Percentiles rank a stretch among this genome's conserved stretches.
These are phyloP conservation scores for Acrossocheilus fasciatus DNA, from an alignment of 2,797 vertebrate species.

Conservation along the genomic window DNA sequence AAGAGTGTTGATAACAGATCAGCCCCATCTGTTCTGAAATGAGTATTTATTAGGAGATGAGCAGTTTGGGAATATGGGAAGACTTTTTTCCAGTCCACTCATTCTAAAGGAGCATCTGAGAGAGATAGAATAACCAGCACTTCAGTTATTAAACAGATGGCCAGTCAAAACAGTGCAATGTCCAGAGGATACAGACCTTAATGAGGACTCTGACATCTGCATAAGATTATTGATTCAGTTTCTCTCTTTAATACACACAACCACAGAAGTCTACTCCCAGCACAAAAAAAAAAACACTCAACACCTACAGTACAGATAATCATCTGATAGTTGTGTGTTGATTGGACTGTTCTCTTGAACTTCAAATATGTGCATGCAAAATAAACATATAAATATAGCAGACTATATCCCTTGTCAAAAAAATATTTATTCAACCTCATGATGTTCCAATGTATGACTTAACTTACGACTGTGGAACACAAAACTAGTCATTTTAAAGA, in stretches of 20 bases:
- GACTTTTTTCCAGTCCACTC: slow-evolving; percentile 55
- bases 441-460: no score
- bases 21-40: slow-evolving; percentile 36
- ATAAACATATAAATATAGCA: not conserved
- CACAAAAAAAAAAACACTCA: not conserved
- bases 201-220: slow-evolving; percentile 63
- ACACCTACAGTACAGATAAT: not conserved
- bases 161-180: slow-evolving; percentile 59
- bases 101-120: slow-evolving; percentile 58
- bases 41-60: not conserved
- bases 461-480: no score
- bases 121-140: slow-evolving; percentile 67
- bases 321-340: not conserved
- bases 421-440: no score
- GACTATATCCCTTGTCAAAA: not conserved
- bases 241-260: slow-evolving; percentile 5
- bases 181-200: slow-evolving; percentile 65
- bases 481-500: no score
- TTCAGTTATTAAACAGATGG: slow-evolving; percentile 70
- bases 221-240: slow-evolving; percentile 31
- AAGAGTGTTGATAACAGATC: slow-evolving; percentile 3
- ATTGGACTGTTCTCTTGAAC: not conserved
- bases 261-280: slow-evolving; percentile 10
- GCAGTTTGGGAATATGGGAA: slow-evolving; percentile 56
- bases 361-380: not conserved